phyloP scores from a whole-genome alignment of 2,113 vertebrate species.

The Strix aluco region DNA sequence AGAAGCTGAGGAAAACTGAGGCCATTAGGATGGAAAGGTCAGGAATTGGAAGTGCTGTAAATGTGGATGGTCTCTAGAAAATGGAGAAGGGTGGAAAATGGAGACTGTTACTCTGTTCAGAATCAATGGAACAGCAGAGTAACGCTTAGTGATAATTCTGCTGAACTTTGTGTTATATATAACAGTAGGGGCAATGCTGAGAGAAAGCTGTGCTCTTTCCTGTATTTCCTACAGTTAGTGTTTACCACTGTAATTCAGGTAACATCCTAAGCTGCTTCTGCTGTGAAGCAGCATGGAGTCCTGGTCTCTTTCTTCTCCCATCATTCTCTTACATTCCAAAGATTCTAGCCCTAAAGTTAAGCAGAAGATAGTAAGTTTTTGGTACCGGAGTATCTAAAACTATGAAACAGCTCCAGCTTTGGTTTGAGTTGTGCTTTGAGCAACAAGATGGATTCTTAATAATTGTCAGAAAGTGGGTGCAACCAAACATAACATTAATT shows the following conservation, averaged over 20 bases:
- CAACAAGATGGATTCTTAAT: not conserved
- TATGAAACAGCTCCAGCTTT: not conserved
- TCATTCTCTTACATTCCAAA: not conserved
- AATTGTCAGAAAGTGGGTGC: not conserved
- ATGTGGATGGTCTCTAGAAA: not conserved
- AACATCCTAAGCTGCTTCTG: not conserved
- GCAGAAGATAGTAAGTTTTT: not conserved
- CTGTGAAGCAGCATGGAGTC: not conserved
- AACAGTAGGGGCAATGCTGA: not conserved
- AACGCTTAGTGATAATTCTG: not conserved
- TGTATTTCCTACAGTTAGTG: not conserved
- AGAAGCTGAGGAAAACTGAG: conserved; percentile 96
- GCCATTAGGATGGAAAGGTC: conserved; percentile 99
- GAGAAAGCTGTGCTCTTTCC: not conserved
- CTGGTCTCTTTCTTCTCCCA: not conserved
- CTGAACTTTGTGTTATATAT: not conserved
- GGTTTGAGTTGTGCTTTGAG: not conserved
- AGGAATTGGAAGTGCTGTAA: not conserved
- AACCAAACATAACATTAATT: not conserved
- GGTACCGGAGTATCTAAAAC: not conserved
- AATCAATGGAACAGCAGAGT: not conserved
- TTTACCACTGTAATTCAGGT: not conserved
- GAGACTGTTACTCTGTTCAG: not conserved
- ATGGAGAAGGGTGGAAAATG: not conserved
- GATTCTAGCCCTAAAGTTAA: not conserved